Evolutionary conservation across 2,888 invertebrate species (phyloP), one percentile per base, ranked within the genome.

Genomic region (Tryphoninae sp.): DNA sequence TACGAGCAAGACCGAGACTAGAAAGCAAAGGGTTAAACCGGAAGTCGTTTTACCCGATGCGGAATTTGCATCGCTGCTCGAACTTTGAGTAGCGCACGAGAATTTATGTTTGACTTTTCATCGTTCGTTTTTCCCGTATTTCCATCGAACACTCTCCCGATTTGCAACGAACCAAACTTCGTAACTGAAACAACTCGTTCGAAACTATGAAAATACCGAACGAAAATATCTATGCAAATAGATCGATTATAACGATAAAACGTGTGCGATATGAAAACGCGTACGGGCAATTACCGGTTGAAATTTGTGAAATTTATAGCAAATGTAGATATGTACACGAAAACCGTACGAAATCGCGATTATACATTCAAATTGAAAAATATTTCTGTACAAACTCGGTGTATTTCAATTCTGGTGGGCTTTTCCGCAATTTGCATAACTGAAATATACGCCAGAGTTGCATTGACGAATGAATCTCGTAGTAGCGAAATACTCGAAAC

Each of bases 81-180:
- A 74, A 75, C 64, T 79, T 74, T 26, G 49, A 68, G 45, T 69
- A 22, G 9, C 16, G 45, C 49, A 1, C 49, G 16, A 42, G 69
- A 64, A 69, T 74, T 55, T 58, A 45, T 64, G 68, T 79, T 79
- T 74, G 69, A 79, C 78, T 79, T 74, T 74, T 74, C 74, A 19
- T 19, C 19, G 79, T 68, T 69, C 74, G 58, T 74, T 74, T 69
- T 19, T 19, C 2, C 16, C 13, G 19, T n/a, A 58, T 55, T 58
- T 4, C 64, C 26, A 23, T n/a, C 33, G 49, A 42, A 16, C 51
- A 49, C 26, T 45, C 26, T 22, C 23, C 23, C 22, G 53, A 19
- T 45, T 75, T 58, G 45, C 51, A 55, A 55, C 64, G 13, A 40
- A 3, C 33, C 61, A 67, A 68, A 72, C 59, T 72, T 67, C 42